Evolutionary conservation across 2,797 vertebrate genomes (phyloP).

Genomic region (Borostomias antarcticus): DNA sequence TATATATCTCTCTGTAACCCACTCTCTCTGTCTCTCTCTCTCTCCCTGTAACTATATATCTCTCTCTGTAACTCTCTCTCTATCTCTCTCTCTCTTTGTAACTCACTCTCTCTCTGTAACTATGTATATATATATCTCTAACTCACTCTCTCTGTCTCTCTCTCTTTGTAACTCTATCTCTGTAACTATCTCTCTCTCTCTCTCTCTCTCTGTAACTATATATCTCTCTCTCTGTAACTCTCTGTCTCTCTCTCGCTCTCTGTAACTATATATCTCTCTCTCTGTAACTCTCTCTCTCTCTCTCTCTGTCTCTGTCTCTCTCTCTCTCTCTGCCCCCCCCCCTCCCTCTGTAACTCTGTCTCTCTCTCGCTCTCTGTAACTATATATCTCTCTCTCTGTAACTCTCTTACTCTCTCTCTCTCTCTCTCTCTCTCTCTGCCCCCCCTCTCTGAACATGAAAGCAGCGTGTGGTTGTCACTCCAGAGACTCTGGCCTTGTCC

Average conservation of each 20-base stretch:
- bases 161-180: no score
- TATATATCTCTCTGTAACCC: no score
- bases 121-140: no score
- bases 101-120: constrained; percentile 14
- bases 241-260: constrained; percentile 42
- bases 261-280: neutral
- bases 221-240: constrained; percentile 46
- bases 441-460: constrained; percentile 2
- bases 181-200: no score
- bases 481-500: neutral
- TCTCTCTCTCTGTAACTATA: no score
- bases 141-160: no score
- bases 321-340: constrained; percentile 12
- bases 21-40: constrained; percentile 53
- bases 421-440: constrained; percentile 16
- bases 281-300: neutral
- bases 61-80: neutral
- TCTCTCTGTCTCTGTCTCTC: neutral
- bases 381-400: neutral
- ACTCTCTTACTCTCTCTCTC: neutral
- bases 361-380: neutral
- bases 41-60: constrained; percentile 16
- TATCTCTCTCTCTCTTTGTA: neutral
- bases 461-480: no score
- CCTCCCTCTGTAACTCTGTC: neutral